Conservation (phyloP, 2,888 invertebrate species). For the Latheticus oryzae region DNA sequence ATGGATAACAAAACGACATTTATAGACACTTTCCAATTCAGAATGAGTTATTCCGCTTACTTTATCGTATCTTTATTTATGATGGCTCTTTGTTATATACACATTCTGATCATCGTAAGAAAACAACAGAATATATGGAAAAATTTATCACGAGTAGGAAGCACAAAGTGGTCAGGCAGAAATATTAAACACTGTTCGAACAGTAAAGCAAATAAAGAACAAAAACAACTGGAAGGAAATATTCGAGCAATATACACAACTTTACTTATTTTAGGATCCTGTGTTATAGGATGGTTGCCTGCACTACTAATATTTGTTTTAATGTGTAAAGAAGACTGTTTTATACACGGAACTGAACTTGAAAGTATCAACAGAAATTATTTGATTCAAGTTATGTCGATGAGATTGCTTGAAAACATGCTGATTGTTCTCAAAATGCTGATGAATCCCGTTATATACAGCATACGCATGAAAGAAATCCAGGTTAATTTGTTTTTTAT, state of each 20-base stretch:
- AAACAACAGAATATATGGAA: slow-evolving; percentile 68
- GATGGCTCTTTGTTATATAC: slow-evolving; percentile 72
- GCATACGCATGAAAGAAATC: slow-evolving; percentile 75
- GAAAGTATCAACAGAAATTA: slow-evolving; percentile 47
- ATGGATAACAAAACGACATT: slow-evolving; percentile 59
- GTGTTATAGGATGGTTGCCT: slow-evolving; percentile 73
- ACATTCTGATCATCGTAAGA: slow-evolving; percentile 71
- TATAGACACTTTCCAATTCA: slow-evolving; percentile 64
- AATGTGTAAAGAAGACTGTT: slow-evolving; percentile 66
- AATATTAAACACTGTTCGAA: slow-evolving; percentile 31
- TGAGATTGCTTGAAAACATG: slow-evolving; percentile 63
- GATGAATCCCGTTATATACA: slow-evolving; percentile 75
- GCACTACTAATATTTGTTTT: slow-evolving; percentile 70
- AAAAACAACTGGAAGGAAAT: slow-evolving; percentile 65
- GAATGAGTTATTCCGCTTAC: slow-evolving; percentile 67
- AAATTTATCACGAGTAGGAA: slow-evolving; percentile 63
- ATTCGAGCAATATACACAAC: slow-evolving; percentile 73
- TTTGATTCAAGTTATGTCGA: slow-evolving; percentile 46
- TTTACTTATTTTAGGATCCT: slow-evolving; percentile 72
- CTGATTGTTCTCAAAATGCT: slow-evolving; percentile 73
- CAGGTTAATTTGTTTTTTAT: slow-evolving; percentile 66
- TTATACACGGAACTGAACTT: slow-evolving; percentile 52
- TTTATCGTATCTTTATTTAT: slow-evolving; percentile 71
- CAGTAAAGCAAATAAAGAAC: slow-evolving; percentile 53
- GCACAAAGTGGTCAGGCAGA: slow-evolving; percentile 56